A percentile compares a stretch with the other conserved stretches of the same genome.
Evolutionary conservation across 1,140 invertebrate species (phyloP).

Genomic region (Eulimnadia texana): DNA sequence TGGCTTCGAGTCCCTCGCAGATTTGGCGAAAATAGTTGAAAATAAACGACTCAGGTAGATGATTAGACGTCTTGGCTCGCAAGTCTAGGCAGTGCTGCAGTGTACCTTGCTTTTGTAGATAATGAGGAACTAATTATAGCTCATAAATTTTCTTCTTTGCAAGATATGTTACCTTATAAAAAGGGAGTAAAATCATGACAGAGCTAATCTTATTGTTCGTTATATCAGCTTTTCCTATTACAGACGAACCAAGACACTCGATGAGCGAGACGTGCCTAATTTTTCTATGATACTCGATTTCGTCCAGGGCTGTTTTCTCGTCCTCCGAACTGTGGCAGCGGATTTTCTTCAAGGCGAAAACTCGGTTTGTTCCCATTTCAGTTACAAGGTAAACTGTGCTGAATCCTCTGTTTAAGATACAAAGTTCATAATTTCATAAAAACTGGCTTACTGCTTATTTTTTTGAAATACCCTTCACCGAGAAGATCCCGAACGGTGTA

Average conservation of each 20-base stretch:
- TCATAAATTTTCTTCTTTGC: not conserved
- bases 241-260: conserved; percentile 51
- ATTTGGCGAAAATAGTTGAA: conserved; percentile 55
- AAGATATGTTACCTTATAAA: conserved; percentile 43
- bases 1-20: conserved; percentile 54
- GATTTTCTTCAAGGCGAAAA: conserved; percentile 68
- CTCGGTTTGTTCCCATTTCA: conserved; percentile 48
- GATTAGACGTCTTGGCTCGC: conserved; percentile 39
- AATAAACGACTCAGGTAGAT: conserved; percentile 46
- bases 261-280: conserved; percentile 64
- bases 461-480: conserved; percentile 53
- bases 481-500: conserved; percentile 53
- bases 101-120: conserved; percentile 47
- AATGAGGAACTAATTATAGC: not conserved
- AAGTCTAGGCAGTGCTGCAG: conserved; percentile 50
- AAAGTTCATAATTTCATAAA: conserved; percentile 15
- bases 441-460: conserved; percentile 22
- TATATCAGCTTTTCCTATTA: conserved; percentile 46
- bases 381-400: conserved; percentile 66
- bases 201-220: conserved; percentile 51
- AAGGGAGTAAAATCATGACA: conserved; percentile 61
- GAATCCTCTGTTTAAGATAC: conserved; percentile 51
- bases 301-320: conserved; percentile 51
- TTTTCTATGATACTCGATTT: conserved; percentile 56
- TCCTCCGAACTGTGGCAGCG: conserved; percentile 64